Percentiles rank a stretch among this genome's conserved stretches.
phyloP scores from a whole-genome alignment of 2,888 invertebrate species.

The Opisthograptis luteolata region DNA sequence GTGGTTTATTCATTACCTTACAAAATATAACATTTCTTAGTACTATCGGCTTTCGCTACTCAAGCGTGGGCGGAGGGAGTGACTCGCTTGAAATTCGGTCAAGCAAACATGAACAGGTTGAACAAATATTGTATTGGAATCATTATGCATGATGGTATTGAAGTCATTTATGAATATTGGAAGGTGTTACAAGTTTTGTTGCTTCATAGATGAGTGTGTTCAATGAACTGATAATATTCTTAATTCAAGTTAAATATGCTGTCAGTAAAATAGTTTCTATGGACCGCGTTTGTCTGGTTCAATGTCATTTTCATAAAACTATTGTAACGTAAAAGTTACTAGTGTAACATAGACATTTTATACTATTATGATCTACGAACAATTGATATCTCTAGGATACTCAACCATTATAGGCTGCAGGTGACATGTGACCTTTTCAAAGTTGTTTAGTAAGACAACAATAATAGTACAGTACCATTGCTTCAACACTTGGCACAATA shows the following conservation, averaged over 20 bases:
- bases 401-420: constrained; percentile 11
- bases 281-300: not conserved
- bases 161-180: constrained; percentile 24
- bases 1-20: constrained; percentile 16
- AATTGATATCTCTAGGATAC: not conserved
- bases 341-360: not conserved
- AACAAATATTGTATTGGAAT: constrained; percentile 54
- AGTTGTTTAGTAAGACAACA: constrained; percentile 13
- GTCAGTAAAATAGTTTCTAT: not conserved
- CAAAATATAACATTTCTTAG: constrained; percentile 22
- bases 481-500: constrained; percentile 32
- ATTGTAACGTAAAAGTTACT: not conserved
- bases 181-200: constrained; percentile 33
- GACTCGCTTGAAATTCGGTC: constrained; percentile 58
- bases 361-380: not conserved
- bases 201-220: constrained; percentile 17
- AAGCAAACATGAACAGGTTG: constrained; percentile 74
- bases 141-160: constrained; percentile 31
- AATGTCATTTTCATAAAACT: not conserved
- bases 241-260: constrained; percentile 15
- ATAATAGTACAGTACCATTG: constrained; percentile 20
- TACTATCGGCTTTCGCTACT: constrained; percentile 46
- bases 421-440: constrained; percentile 30
- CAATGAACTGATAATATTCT: constrained; percentile 5
- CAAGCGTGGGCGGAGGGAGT: constrained; percentile 46